phyloP scores from a whole-genome alignment of 1,140 invertebrate species.

The Dinoponera quadriceps region DNA sequence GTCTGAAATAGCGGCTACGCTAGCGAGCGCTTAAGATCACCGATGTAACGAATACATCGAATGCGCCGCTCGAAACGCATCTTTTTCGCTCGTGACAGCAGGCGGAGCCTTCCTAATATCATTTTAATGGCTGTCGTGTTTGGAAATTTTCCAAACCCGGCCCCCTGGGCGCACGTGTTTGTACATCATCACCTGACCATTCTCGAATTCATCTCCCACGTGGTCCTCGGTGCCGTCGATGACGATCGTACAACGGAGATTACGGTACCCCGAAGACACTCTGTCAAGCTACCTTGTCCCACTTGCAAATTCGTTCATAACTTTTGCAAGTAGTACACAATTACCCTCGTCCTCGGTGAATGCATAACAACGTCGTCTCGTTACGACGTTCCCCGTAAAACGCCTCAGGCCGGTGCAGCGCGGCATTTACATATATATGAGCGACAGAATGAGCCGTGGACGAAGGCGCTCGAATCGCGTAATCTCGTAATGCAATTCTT shows the following conservation, averaged over 20 bases:
- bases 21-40: background rate
- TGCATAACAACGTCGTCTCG: background rate
- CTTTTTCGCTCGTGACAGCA: background rate
- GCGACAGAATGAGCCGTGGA: background rate
- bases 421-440: conserved; percentile 18
- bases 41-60: no score
- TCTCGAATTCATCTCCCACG: conserved; percentile 9
- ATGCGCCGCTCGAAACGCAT: no score
- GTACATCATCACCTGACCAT: background rate
- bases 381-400: background rate
- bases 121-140: conserved; percentile 42
- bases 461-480: conserved; percentile 53
- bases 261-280: background rate
- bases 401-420: background rate
- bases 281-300: background rate
- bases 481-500: conserved; percentile 74
- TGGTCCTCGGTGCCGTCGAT: background rate
- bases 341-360: background rate
- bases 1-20: no score
- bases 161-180: conserved; percentile 19
- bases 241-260: background rate
- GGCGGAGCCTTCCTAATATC: conserved; percentile 43
- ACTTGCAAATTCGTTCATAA: background rate
- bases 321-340: background rate
- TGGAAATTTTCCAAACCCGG: conserved; percentile 57